Evolutionary conservation across 2,113 vertebrate genomes (phyloP).

Genomic region (Canis aureus): DNA sequence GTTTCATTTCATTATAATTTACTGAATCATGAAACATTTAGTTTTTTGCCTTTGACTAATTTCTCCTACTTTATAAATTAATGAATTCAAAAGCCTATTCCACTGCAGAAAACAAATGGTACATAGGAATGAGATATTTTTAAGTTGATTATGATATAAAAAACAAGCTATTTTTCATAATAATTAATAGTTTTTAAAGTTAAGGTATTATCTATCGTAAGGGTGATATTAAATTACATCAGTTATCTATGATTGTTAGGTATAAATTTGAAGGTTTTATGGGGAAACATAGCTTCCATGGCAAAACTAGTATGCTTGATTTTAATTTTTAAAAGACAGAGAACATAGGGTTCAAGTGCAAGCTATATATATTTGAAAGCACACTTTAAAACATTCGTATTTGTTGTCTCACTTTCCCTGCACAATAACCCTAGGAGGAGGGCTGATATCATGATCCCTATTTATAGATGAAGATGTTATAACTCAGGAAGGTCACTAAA

Average conservation of each 20-base stretch:
- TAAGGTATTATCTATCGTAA: constrained; percentile 1
- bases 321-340: constrained; percentile 24
- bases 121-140: constrained; percentile 47
- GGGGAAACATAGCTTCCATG: background rate
- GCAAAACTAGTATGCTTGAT: constrained; percentile 42
- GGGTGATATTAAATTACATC: background rate
- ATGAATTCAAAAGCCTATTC: constrained; percentile 53
- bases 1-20: constrained; percentile 35
- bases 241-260: background rate
- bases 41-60: constrained; percentile 68
- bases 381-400: background rate
- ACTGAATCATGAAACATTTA: background rate
- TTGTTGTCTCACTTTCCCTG: background rate
- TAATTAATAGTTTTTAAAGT: background rate
- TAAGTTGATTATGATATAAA: constrained; percentile 41
- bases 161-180: background rate
- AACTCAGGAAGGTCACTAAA: constrained; percentile 60
- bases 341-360: background rate
- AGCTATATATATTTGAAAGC: background rate
- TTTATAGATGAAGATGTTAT: constrained; percentile 27
- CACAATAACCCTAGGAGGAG: background rate
- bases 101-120: constrained; percentile 28
- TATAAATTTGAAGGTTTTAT: constrained; percentile 44
- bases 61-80: constrained; percentile 60
- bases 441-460: constrained; percentile 17